Evolutionary conservation across 2,113 vertebrate genomes (phyloP), one percentile per base, ranked within the genome.

Genomic region (Scortum barcoo): DNA sequence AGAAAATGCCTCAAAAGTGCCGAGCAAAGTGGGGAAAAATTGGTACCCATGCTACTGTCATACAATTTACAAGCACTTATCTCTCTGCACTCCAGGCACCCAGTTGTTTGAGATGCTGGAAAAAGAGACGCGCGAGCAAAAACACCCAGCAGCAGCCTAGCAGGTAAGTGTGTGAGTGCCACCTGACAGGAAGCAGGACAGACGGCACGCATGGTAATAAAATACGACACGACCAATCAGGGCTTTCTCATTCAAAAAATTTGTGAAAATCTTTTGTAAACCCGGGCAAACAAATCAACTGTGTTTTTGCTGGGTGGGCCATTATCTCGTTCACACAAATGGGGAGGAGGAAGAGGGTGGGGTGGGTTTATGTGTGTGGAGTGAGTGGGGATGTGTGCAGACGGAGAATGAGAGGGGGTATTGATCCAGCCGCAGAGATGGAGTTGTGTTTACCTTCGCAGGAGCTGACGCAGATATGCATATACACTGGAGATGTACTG

Each of bases 361-460:
- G n/a, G n/a, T n/a, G n/a, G n/a, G n/a, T n/a, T n/a, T n/a, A n/a
- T n/a, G n/a, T n/a, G n/a, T n/a, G n/a, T n/a, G 33, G 28, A 76
- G 33, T 0, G 3, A 74, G 73, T 66, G 28, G 58, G 26, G 78
- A 72, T 86, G 54, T 83, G 56, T 50, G 36, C 48, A 33, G 51
- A 83, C 30, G 44, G 74, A 53, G 42, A 87, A 65, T 61, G 22
- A 76, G 65, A 77, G 68, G 20, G 80, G 66, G 74, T 83, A 87
- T 76, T 85, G 86, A 91, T 90, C 81, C 36, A 10, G 69, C 76
- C 70, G 75, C 62, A 60, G 46, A 81, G 76, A 84, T 76, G 44
- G 62, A 90, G 79, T 46, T 78, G 82, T 78, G 60, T 90, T 91
- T 89, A 87, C 72, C 62, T 73, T 86, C 70, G 72, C 83, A 80